A percentile compares a stretch with the other conserved stretches of the same genome.
These are phyloP conservation scores for Adrianichthys oophorus DNA, from an alignment of 2,797 vertebrate genomes.

Conservation along the genomic window DNA sequence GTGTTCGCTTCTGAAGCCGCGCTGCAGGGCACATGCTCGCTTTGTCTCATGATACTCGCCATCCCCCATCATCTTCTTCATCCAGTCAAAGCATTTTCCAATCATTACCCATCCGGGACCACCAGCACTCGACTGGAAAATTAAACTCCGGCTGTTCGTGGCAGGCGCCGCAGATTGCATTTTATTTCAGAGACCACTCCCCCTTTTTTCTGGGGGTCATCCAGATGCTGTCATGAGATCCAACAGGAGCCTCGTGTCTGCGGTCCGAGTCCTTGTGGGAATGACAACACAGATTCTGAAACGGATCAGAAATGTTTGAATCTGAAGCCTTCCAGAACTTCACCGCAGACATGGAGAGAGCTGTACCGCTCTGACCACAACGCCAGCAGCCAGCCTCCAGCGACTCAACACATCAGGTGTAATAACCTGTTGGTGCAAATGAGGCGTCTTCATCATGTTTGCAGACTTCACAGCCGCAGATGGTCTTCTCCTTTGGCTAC, in stretches of 20 bases:
- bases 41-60: conserved; percentile 45
- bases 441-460: conserved; percentile 64
- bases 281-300: too few species aligned
- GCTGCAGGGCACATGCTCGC: conserved; percentile 60
- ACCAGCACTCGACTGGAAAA: not conserved
- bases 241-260: too few species aligned
- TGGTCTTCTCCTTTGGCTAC: conserved; percentile 48
- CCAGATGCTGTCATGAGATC: too few species aligned
- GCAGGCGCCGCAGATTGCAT: conserved; percentile 20
- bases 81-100: conserved; percentile 13
- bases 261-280: too few species aligned
- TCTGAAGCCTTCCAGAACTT: conserved; percentile 10
- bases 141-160: not conserved
- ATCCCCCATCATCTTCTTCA: too few species aligned
- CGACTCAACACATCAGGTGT: conserved; percentile 72
- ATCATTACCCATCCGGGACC: conserved; percentile 3
- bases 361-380: conserved; percentile 55
- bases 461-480: too few species aligned
- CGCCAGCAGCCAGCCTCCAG: conserved; percentile 60
- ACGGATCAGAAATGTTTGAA: too few species aligned
- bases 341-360: conserved; percentile 70
- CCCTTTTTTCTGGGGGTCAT: too few species aligned
- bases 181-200: conserved; percentile 18
- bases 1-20: conserved; percentile 80
- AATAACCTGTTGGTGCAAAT: conserved; percentile 64